Percentiles rank a stretch among this genome's conserved stretches.
These are phyloP conservation scores for Cephus pulcher DNA, from an alignment of 2,888 invertebrate genomes.

Conservation along the genomic window DNA sequence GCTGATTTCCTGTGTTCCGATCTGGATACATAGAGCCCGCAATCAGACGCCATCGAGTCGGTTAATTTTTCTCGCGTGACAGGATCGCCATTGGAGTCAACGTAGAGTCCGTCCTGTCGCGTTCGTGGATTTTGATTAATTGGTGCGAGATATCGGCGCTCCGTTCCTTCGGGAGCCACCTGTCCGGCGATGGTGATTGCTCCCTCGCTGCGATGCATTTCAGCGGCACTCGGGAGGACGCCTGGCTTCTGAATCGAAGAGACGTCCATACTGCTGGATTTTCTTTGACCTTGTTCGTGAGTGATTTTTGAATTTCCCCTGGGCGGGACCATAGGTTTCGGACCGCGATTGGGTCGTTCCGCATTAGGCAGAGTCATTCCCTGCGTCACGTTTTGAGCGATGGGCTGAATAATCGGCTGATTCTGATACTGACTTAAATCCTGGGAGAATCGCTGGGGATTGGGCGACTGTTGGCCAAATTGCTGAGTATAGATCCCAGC, in stretches of 20 bases:
- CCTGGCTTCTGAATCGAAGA: conserved; percentile 36
- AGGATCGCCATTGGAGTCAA: conserved; percentile 55
- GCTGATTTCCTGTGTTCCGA: conserved; percentile 59
- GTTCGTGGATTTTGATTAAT: conserved; percentile 60
- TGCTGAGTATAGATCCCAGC: conserved; percentile 51
- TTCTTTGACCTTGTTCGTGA: conserved; percentile 54
- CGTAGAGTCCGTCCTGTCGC: conserved; percentile 60
- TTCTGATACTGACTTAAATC: conserved; percentile 59
- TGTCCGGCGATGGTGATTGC: conserved; percentile 37
- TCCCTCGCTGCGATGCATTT: conserved; percentile 45
- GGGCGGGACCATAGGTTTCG: conserved; percentile 63
- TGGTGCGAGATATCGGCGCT: conserved; percentile 46
- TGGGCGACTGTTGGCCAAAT: conserved; percentile 51
- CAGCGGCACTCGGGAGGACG: conserved; percentile 27
- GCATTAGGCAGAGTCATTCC: conserved; percentile 41
- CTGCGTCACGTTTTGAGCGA: conserved; percentile 56
- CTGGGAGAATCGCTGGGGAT: conserved; percentile 60
- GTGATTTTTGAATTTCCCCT: conserved; percentile 62
- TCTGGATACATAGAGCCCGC: conserved; percentile 54
- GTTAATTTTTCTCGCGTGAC: conserved; percentile 45
- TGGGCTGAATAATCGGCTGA: conserved; percentile 62
- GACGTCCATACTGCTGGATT: conserved; percentile 51
- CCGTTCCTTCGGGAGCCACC: conserved; percentile 43
- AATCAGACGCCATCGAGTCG: conserved; percentile 44
- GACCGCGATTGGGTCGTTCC: conserved; percentile 55